Evolutionary conservation across 2,888 invertebrate genomes (phyloP), one percentile per base, ranked within the genome.

Genomic region (Spialia ferax): DNA sequence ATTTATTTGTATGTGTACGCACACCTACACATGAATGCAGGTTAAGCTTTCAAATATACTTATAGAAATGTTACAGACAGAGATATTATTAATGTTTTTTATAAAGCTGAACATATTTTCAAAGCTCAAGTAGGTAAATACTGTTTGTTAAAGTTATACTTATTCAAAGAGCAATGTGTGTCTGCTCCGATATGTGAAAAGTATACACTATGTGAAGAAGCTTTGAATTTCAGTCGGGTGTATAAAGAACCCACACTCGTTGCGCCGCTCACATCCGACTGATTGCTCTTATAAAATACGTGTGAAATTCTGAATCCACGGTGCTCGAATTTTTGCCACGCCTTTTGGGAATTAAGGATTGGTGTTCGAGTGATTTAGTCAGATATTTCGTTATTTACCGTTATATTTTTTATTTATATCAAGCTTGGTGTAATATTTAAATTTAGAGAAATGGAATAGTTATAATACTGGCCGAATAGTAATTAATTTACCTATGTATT

Each of bases 211-310:
- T 60, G 15, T 18, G 45, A 63, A 55, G 42, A 45, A 55, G 29
- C 63, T 63, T 55, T 50, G 57, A 57, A 48, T 64, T 50, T 15
- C 26, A 50, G 23, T 26, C 23, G 56, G 18, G 38, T 38, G 57
- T 65, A 52, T 52, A 52, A 65, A 59, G 59, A 38, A 42, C n/a
- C 32, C 63, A 64, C 55, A 56, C 23, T 10, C 20, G 48, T 15
- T 22, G 45, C 45, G 32, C 35, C 22, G 22, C 48, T 26, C 48
- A 50, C 48, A 50, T 61, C 42, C 64, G 32, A 20, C 45, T 57
- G 56, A 64, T 56, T 64, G 56, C 64, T 64, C 57, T 48, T 57
- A 50, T 64, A 64, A 64, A 64, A 57, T 57, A 56, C 50, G 64
- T 64, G 57, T 57, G 57, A 64, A 57, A 57, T 57, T 57, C 29